phyloP scores from a whole-genome alignment of 2,797 vertebrate species.

The Gobio occitaniae region DNA sequence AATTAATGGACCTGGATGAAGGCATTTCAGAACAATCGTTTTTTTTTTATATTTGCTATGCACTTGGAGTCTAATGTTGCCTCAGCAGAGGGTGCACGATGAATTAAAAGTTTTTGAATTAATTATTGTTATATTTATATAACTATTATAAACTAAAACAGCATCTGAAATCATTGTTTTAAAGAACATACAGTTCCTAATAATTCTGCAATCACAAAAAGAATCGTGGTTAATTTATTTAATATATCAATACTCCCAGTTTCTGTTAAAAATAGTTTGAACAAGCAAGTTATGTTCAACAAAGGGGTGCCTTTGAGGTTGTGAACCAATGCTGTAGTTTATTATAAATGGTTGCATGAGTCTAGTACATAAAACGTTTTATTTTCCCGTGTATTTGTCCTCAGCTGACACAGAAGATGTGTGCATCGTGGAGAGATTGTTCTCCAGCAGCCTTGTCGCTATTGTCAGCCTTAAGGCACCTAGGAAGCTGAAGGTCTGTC shows the following conservation, averaged over 20 bases:
- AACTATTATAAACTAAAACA: too few species aligned
- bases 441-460: slow-evolving; percentile 97
- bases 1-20: not conserved
- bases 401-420: slow-evolving; percentile 97
- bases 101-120: not conserved
- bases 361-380: not conserved
- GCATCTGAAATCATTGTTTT: not conserved
- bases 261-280: not conserved
- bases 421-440: slow-evolving; percentile 96
- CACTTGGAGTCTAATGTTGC: too few species aligned
- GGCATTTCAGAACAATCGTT: not conserved
- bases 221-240: not conserved
- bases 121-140: too few species aligned
- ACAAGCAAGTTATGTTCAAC: not conserved
- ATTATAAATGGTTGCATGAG: not conserved
- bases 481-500: slow-evolving; percentile 97
- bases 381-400: not conserved
- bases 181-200: not conserved
- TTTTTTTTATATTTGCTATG: not conserved
- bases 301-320: not conserved
- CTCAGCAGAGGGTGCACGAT: not conserved
- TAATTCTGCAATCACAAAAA: not conserved
- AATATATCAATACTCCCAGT: not conserved
- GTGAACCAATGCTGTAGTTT: not conserved
- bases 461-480: slow-evolving; percentile 99